These are phyloP conservation scores for Gymnarchus niloticus DNA, from an alignment of 2,113 vertebrate genomes.

Conservation along the genomic window DNA sequence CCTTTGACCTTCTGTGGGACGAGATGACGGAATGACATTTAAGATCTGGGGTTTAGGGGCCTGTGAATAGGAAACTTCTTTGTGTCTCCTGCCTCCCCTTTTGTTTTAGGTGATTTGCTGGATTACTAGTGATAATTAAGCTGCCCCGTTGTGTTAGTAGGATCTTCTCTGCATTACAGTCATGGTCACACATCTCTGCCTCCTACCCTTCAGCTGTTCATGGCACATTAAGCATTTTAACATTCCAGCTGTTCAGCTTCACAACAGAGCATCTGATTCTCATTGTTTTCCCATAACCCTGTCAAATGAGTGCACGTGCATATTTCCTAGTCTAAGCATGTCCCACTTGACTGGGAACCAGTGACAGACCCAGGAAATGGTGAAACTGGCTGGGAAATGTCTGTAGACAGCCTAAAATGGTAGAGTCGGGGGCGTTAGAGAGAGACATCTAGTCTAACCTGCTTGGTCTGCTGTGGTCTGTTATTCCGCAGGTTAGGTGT, in stretches of 20 bases:
- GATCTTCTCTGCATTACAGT: background rate
- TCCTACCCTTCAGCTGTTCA: background rate
- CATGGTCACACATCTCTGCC: background rate
- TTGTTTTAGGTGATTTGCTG: background rate
- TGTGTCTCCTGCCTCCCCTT: background rate
- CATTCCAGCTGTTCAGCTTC: background rate
- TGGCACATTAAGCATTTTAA: background rate
- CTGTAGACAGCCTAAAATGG: background rate
- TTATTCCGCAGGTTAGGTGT: too few species aligned
- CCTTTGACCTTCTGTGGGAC: background rate
- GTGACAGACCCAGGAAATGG: background rate
- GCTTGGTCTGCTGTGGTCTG: background rate
- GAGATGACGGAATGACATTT: constrained; percentile 6
- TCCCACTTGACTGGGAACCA: background rate
- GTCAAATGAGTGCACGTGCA: background rate
- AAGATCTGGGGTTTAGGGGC: background rate
- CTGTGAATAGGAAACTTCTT: background rate
- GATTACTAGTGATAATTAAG: background rate
- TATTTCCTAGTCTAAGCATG: background rate
- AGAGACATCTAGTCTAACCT: too few species aligned
- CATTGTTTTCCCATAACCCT: background rate
- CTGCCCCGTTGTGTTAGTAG: background rate
- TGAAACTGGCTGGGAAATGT: background rate
- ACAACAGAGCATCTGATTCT: background rate
- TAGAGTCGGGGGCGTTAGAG: background rate